These are phyloP conservation scores for Podabrus alpinus DNA, from an alignment of 2,888 invertebrate species.

Conservation along the genomic window DNA sequence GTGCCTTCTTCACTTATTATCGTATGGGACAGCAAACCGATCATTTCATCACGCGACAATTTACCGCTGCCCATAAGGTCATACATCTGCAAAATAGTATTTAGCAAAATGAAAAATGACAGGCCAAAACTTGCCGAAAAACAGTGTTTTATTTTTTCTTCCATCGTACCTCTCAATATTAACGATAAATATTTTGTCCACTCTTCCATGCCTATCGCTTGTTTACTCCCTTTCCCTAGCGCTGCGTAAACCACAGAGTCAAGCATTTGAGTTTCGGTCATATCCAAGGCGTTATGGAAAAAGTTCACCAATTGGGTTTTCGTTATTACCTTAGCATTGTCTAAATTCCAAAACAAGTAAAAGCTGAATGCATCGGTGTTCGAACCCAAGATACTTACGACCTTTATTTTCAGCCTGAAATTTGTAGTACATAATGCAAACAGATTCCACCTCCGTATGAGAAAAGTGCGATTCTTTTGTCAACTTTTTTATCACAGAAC, in stretches of 20 bases:
- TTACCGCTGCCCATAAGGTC: conserved; percentile 68
- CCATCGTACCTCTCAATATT: conserved; percentile 68
- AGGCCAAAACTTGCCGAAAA: conserved; percentile 51
- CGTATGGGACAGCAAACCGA: conserved; percentile 64
- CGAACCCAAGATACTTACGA: not conserved
- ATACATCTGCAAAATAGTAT: conserved; percentile 59
- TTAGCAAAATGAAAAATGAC: not conserved
- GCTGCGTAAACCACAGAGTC: not conserved
- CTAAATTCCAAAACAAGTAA: not conserved
- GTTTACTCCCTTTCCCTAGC: not conserved
- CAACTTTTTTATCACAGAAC: conserved; percentile 60
- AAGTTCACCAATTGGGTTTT: conserved; percentile 65
- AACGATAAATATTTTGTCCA: conserved; percentile 72
- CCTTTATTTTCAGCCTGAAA: conserved; percentile 52
- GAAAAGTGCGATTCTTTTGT: conserved; percentile 63
- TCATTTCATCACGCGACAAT: conserved; percentile 72
- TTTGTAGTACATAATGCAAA: conserved; percentile 59
- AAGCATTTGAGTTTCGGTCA: conserved; percentile 64
- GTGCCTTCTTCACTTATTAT: conserved; percentile 68
- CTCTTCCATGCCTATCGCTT: conserved; percentile 53
- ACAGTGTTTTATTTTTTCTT: conserved; percentile 72
- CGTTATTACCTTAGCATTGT: conserved; percentile 48
- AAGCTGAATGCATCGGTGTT: not conserved
- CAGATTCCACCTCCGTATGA: conserved; percentile 64
- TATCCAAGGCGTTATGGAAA: conserved; percentile 67